These are phyloP conservation scores for Trachelus stipa DNA, from an alignment of 2,888 invertebrate genomes.

Conservation along the genomic window DNA sequence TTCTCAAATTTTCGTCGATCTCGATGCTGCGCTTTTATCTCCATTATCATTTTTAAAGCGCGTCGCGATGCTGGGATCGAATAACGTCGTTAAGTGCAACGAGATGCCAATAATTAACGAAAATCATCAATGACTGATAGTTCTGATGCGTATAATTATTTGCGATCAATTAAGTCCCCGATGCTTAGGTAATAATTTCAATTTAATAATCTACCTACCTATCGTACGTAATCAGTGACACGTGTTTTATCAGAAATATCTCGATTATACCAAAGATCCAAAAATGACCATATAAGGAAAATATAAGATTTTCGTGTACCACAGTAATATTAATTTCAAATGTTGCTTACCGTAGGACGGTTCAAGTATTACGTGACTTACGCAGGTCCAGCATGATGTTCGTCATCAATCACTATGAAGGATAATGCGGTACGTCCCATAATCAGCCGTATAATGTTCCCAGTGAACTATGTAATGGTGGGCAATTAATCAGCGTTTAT, in stretches of 20 bases:
- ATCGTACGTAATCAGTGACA: too few species aligned
- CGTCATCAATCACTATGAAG: neutral
- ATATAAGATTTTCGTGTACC: too few species aligned
- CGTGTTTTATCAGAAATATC: too few species aligned
- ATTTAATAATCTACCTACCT: neutral
- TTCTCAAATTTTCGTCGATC: constrained; percentile 17
- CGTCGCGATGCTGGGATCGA: neutral
- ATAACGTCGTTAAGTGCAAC: neutral
- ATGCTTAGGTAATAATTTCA: neutral
- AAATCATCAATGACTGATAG: neutral
- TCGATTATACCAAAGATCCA: too few species aligned
- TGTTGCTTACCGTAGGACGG: neutral
- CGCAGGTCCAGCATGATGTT: neutral
- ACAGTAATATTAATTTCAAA: neutral
- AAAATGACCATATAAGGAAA: too few species aligned
- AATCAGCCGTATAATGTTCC: neutral
- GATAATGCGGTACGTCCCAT: neutral
- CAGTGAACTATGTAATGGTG: neutral
- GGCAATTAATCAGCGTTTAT: neutral
- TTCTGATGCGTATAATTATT: neutral
- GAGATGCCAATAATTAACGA: neutral
- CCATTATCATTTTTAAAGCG: neutral
- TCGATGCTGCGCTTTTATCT: neutral
- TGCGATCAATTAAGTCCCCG: neutral
- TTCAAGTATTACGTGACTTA: neutral